phyloP scores from a whole-genome alignment of 1,140 invertebrate genomes.

The Homarus americanus region DNA sequence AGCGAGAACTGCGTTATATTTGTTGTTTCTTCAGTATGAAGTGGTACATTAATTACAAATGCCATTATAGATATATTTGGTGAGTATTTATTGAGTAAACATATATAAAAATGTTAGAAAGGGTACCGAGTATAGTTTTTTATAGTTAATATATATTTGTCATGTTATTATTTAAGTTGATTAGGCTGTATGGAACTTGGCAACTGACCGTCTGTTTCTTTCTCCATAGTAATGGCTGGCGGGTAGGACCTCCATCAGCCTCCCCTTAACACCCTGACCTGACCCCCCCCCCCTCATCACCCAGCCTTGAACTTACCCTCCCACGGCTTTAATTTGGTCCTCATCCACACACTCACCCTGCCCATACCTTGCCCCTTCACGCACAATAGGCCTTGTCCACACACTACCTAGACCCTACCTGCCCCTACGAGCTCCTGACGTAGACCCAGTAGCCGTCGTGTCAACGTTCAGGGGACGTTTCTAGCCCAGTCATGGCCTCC shows the following conservation, averaged over 20 bases:
- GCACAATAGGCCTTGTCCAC: background rate
- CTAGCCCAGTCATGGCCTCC: no score
- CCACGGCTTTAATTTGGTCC: no score
- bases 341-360: background rate
- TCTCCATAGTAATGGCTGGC: background rate
- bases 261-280: background rate
- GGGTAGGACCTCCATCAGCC: background rate
- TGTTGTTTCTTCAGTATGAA: no score
- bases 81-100: background rate
- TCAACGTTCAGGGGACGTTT: no score
- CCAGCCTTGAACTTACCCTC: background rate
- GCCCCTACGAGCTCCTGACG: no score
- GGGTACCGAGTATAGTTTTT: background rate
- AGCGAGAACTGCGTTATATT: no score
- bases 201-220: background rate
- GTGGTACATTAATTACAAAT: no score
- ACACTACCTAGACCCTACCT: background rate
- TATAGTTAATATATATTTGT: background rate
- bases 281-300: background rate
- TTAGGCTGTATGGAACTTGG: no score
- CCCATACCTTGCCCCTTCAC: no score
- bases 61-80: background rate
- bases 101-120: background rate
- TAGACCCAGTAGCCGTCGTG: background rate
- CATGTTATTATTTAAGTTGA: no score